Conservation (phyloP, 2,797 vertebrate genomes). For the Rhinella marina region DNA sequence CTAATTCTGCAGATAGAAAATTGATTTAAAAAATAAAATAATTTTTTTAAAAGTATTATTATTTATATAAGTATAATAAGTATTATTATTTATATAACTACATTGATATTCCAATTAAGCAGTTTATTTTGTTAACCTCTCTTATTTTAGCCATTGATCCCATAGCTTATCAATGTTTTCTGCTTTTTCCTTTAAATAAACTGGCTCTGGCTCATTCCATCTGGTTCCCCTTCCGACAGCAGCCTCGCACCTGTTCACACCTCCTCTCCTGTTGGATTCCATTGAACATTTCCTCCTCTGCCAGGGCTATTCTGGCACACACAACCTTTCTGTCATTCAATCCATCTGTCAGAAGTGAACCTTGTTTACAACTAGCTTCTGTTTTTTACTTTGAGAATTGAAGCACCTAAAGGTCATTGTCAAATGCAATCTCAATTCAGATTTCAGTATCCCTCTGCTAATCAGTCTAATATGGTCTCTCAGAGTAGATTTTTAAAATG, state of each 20-base stretch:
- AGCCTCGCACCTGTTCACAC: constrained; percentile 99
- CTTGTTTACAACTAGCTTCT: constrained; percentile 99
- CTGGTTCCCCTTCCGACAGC: constrained; percentile 99
- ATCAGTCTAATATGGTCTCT: constrained; percentile 76
- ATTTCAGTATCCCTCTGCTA: constrained; percentile 80
- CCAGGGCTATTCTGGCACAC: constrained; percentile 99
- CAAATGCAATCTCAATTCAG: constrained; percentile 84
- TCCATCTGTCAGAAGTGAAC: constrained; percentile 99
- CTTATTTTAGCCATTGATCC: constrained; percentile 86
- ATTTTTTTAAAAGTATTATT: too few species aligned
- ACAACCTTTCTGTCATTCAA: constrained; percentile 99
- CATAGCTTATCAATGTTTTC: constrained; percentile 87
- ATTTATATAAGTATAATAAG: too few species aligned
- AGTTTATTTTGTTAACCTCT: constrained; percentile 79
- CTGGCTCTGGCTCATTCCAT: constrained; percentile 99
- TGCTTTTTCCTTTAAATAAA: constrained; percentile 99
- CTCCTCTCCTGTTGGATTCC: constrained; percentile 99
- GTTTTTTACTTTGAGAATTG: constrained; percentile 98
- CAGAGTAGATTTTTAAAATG: constrained; percentile 73
- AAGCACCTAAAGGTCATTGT: constrained; percentile 93
- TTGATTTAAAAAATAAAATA: background rate
- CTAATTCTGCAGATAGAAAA: background rate
- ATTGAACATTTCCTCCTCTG: constrained; percentile 94
- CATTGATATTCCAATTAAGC: constrained; percentile 43
- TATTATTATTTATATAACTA: constrained; percentile 26